Evolutionary conservation across 2,888 invertebrate genomes (phyloP), one percentile per base, ranked within the genome.

Genomic region (Scrobipalpa atriplicella): DNA sequence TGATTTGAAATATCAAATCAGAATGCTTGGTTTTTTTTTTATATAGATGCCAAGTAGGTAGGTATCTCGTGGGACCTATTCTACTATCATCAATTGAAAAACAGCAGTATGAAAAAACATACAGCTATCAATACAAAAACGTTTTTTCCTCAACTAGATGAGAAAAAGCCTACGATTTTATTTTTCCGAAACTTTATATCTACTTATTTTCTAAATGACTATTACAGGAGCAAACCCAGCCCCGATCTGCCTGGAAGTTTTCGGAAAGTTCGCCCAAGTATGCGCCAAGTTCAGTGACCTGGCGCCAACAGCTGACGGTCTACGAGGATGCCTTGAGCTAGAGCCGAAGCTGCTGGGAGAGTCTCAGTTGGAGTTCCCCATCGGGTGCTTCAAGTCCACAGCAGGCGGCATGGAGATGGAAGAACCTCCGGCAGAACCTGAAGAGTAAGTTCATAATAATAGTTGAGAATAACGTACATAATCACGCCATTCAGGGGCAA

Each of bases 281-380:
- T 96, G 96, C 78, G 95, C 96, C 9, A 93, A 94, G 78, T 95
- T 96, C 80, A 94, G 93, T 64, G 93, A 94, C 69, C 88, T 96
- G 68, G 93, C 93, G 7, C 93, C 94, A 0, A 93, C 94, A 2
- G 81, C 94, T 36, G 94, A 94, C 70, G 95, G 95, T 21, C 87
- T 96, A 61, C 90, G 94, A 67, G 96, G 95, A 41, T 96, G 96
- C 76, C 84, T 95, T 58, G 94, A 94, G 70, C 86, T 96, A 61
- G 95, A 96, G 75, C 96, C 96, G 0, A 94, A 94, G 69, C 84
- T 96, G 62, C 85, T 95, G 69, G 94, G 95, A 18, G 94, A 95
- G 69, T 80, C 86, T 0, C 92, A 92, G 72, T 73, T 92, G 43
- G 87, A 92, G 65, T 89, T 93, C 72, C 93, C 93, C 0, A 88